Evolutionary conservation across 2,113 vertebrate species (phyloP), one percentile per base, ranked within the genome.

Genomic region (Chaetura pelagica): DNA sequence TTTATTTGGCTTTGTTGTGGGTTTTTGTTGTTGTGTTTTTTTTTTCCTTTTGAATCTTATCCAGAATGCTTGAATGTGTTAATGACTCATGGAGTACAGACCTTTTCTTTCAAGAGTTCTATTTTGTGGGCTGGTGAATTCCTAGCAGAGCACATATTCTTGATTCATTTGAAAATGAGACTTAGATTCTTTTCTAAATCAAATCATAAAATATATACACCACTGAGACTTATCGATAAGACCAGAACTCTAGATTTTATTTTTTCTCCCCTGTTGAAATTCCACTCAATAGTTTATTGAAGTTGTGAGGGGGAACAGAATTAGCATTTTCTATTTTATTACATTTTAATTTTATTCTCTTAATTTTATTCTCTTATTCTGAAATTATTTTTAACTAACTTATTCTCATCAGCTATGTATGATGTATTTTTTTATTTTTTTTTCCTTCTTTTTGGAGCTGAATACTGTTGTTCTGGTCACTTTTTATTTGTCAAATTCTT

Each of bases 121-220:
- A 2, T 93, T 94, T 82, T 57, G 67, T 89, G 57, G 52, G 32
- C 48, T 91, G 29, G 16, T 87, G 57, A 57, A 84, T 94, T 93
- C 48, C 48, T 89, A 68, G 30, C 62, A 68, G 73, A 92, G 18
- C 64, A 69, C n/a, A 40, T 89, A 7, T 24, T 73, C 38, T 74
- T 84, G 61, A 87, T 92, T 72, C 15, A 78, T 84, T 92, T 84
- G 49, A 78, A 82, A 66, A 78, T 49, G 3, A 68, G 87, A 61
- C 35, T 44, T 59, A 42, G 1, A 5, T 59, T 49, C 8, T 87
- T 83, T 80, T 72, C 40, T 66, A 57, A 94, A 66, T 86, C 27
- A 75, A 76, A 82, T 72, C 30, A 66, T 87, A 59, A 62, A 96
- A 48, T 10, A 19, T 61, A 44, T 6, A 49, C 12, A 35, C 0